Evolutionary conservation across 2,888 invertebrate genomes (phyloP).

Genomic region (Drosophila parthenogenetica): DNA sequence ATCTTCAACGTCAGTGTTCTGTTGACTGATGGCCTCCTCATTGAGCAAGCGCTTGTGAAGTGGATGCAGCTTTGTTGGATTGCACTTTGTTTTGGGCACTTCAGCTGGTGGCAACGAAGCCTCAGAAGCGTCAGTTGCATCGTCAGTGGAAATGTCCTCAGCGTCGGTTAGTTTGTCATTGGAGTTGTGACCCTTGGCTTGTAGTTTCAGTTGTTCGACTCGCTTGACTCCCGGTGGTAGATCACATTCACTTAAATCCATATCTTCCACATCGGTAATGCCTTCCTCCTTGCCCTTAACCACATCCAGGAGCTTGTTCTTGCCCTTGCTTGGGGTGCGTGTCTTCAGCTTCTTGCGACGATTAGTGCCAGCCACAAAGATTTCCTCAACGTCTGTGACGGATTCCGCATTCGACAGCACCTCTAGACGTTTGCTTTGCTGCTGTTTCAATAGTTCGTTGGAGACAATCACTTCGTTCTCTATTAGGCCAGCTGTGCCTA

Average conservation of each 20-base stretch:
- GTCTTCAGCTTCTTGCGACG: conserved; percentile 83
- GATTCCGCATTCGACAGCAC: conserved; percentile 82
- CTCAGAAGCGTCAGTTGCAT: conserved; percentile 74
- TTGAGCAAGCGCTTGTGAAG: conserved; percentile 53
- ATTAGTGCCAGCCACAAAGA: conserved; percentile 81
- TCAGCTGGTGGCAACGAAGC: conserved; percentile 41
- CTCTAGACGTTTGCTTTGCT: conserved; percentile 76
- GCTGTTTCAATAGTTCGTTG: conserved; percentile 79
- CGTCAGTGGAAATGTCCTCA: conserved; percentile 85
- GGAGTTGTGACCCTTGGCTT: conserved; percentile 30
- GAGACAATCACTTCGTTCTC: conserved; percentile 79
- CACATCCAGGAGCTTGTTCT: conserved; percentile 75
- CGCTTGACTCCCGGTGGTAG: conserved; percentile 53
- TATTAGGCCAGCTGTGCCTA: conserved; percentile 53
- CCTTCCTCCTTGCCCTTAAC: conserved; percentile 61
- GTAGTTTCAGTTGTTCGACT: conserved; percentile 60
- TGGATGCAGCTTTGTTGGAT: conserved; percentile 51
- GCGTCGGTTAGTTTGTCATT: conserved; percentile 81
- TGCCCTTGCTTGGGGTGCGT: conserved; percentile 79
- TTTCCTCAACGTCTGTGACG: conserved; percentile 86
- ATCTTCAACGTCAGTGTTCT: conserved; percentile 86
- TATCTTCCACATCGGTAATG: conserved; percentile 85
- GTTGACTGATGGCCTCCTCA: conserved; percentile 58
- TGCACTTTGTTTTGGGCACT: conserved; percentile 30
- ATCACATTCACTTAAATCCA: conserved; percentile 83